Evolutionary conservation across 2,888 invertebrate genomes (phyloP), one percentile per base, ranked within the genome.

Genomic region (Ennomos quercinarius): DNA sequence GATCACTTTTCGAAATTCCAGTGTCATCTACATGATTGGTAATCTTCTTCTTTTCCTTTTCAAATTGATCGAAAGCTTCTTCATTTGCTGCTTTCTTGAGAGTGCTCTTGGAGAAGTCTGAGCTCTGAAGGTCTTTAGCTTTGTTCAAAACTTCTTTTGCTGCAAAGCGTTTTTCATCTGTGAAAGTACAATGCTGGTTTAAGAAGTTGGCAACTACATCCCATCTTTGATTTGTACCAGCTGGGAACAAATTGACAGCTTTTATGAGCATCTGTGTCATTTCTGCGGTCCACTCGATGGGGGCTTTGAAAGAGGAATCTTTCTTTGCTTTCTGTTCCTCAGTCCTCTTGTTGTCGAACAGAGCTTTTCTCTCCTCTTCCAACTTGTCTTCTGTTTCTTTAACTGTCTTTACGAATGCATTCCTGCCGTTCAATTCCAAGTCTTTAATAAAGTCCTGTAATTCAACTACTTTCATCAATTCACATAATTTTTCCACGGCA

Each of bases 221-320:
- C 97, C 97, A 97, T 75, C 98, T 94, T 80, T 98, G 97, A 77
- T 96, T 96, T 0, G 99, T 99, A 10, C 91, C 99, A 8, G 99
- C 99, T 0, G 99, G 99, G 84, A 99, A 99, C 5, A 99, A 87
- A 88, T 99, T 99, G 0, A 99, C 99, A 13, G 98, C 99, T 87
- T 99, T 99, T 52, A 99, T 98, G 3, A 99, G 93, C 45, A 98
- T 91, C 78, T 98, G 97, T 13, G 98, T 93, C 83, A 98, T 97
- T 61, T 96, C 97, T 50, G 95, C 95, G 10, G 94, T 94, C 99
- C 99, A 99, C 57, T 93, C 94, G 10, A 94, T 92, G 0, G 93
- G 91, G 3, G 89, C 84, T 71, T 91, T 93, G 10, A 92, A 73
- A 4, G 86, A 86, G 4, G 82, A 71, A 9, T 86, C 86, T 64